Evolutionary conservation across 2,113 vertebrate species (phyloP), one percentile per base, ranked within the genome.

Genomic region (Bombycilla garrulus): DNA sequence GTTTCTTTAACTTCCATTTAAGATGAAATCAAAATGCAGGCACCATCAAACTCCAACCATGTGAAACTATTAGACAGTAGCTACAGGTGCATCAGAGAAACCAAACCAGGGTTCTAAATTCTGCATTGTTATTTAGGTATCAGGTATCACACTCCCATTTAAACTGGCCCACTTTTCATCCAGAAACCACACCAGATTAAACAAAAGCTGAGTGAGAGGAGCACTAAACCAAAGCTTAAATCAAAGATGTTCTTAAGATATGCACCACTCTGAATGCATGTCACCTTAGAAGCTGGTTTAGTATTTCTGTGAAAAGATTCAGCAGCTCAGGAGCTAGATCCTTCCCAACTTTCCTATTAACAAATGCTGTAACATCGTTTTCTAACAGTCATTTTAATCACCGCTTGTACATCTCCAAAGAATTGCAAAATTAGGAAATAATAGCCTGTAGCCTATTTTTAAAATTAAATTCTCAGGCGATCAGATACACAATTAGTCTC

Each of bases 391-490:
- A 88, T 95, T 94, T 96, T 95, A 95, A 95, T 96, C 94, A 96
- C 94, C 33, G 74, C 74, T 96, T 82, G 56, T 72, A 67, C 36
- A 73, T 90, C 94, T 92, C 94, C 60, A 54, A 91, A 86, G 92
- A 96, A 94, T 66, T 94, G 56, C 80, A 94, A 80, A 93, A 93
- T 90, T 78, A 96, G 91, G 72, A 94, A 96, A 96, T 93, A 96
- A 96, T 81, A 94, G 84, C 74, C 90, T 86, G 69, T 83, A 92
- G 81, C 86, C 94, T 93, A 96, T 96, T 96, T 96, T 95, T 86
- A 82, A 92, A 96, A 95, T 88, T 95, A 90, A 86, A 96, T 88
- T 95, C 93, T 95, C 95, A 95, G 81, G 92, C 93, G 93, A 95
- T 86, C 84, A 73, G 72, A 92, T 90, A 88, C 54, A 95, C 93